A percentile compares a stretch with the other conserved stretches of the same genome.
Evolutionary conservation across 2,888 invertebrate genomes (phyloP).

Genomic region (Spisula subtruncata): DNA sequence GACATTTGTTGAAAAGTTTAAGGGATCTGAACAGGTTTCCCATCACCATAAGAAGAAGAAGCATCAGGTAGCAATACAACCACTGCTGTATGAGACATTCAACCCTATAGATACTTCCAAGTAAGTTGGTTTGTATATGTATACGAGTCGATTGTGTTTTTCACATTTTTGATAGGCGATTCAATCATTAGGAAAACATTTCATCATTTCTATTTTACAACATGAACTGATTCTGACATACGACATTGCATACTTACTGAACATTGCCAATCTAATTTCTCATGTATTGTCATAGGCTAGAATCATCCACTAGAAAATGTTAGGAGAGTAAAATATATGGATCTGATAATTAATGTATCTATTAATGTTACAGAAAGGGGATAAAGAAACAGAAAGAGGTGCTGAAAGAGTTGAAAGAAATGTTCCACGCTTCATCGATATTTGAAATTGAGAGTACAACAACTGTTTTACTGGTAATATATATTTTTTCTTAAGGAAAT

Average conservation of each 20-base stretch:
- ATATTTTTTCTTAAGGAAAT: too few species aligned
- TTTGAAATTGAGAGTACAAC: constrained; percentile 86
- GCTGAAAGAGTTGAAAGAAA: constrained; percentile 83
- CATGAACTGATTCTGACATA: too few species aligned
- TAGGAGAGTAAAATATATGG: too few species aligned
- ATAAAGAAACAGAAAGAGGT: constrained; percentile 84
- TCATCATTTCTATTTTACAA: too few species aligned
- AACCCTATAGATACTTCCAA: constrained; percentile 82
- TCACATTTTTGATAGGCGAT: neutral
- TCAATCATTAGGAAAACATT: too few species aligned
- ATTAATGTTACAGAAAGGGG: constrained; percentile 77
- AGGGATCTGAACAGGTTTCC: constrained; percentile 81
- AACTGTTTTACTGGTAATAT: constrained; percentile 82
- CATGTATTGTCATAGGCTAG: too few species aligned
- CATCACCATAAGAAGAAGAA: constrained; percentile 64
- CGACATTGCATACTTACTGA: too few species aligned
- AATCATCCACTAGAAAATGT: too few species aligned
- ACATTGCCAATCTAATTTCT: too few species aligned
- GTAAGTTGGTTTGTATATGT: constrained; percentile 71
- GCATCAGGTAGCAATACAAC: constrained; percentile 78
- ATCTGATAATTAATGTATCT: neutral
- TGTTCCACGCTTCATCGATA: constrained; percentile 86
- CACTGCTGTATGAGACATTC: constrained; percentile 83
- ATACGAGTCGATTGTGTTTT: neutral
- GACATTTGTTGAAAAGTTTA: constrained; percentile 87